Evolutionary conservation across 1,140 invertebrate genomes (phyloP).

Genomic region (Saccostrea echinata): DNA sequence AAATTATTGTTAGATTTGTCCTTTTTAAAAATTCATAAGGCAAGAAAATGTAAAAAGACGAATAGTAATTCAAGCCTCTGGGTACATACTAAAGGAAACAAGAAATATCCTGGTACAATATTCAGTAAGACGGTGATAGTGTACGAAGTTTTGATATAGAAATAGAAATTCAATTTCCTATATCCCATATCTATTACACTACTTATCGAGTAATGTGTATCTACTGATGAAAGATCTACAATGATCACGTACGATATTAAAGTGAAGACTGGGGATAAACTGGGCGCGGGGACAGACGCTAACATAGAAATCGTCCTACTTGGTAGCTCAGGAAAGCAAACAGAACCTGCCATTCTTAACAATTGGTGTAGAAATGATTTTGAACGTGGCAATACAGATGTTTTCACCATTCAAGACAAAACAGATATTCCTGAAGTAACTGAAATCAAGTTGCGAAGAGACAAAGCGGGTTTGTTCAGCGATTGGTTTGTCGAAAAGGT

Average conservation of each 20-base stretch:
- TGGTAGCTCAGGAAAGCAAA: slow-evolving; percentile 71
- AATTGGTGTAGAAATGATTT: slow-evolving; percentile 78
- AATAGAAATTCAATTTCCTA: too few species aligned
- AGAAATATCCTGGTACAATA: too few species aligned
- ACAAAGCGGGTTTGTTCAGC: slow-evolving; percentile 75
- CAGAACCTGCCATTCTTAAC: slow-evolving; percentile 72
- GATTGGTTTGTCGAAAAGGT: slow-evolving; percentile 80
- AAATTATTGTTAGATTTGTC: too few species aligned
- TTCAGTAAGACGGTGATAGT: too few species aligned
- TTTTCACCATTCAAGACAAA: slow-evolving; percentile 67
- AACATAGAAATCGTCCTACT: slow-evolving; percentile 72
- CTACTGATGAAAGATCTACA: background rate
- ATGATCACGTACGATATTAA: background rate
- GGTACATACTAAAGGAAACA: too few species aligned
- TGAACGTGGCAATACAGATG: slow-evolving; percentile 75
- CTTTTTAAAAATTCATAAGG: too few species aligned
- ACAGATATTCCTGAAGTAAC: slow-evolving; percentile 62
- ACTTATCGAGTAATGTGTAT: background rate
- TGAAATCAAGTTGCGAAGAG: slow-evolving; percentile 79
- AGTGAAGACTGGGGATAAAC: slow-evolving; percentile 63
- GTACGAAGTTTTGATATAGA: too few species aligned
- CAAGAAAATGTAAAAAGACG: too few species aligned
- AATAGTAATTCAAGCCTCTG: too few species aligned
- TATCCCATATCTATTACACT: too few species aligned
- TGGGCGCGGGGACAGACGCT: slow-evolving; percentile 65